Percentiles rank a stretch among this genome's conserved stretches.
Conservation (phyloP, 2,888 invertebrate species). For the Cheilosia scutellata region DNA sequence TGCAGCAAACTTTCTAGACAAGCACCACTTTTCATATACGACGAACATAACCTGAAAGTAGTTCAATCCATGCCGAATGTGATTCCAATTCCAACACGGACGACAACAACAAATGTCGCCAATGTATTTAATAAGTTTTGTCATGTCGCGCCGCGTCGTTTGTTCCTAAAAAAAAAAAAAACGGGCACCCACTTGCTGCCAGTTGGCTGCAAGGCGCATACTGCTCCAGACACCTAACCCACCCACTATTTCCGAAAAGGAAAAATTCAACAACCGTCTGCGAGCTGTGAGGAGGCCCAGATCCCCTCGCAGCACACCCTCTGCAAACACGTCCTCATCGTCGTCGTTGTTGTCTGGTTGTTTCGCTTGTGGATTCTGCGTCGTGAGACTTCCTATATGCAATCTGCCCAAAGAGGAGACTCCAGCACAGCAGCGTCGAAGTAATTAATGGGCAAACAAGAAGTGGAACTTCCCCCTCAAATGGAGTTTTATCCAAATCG, state of each 20-base stretch:
- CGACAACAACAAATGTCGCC: constrained; percentile 53
- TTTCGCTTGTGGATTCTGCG: constrained; percentile 68
- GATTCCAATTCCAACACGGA: constrained; percentile 18
- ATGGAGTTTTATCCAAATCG: constrained; percentile 60
- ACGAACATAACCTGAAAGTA: constrained; percentile 9
- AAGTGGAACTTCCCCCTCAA: constrained; percentile 69
- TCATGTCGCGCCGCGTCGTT: constrained; percentile 68
- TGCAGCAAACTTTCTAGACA: constrained; percentile 72
- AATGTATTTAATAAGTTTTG: constrained; percentile 72
- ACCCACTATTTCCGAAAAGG: constrained; percentile 53
- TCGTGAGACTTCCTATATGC: constrained; percentile 37
- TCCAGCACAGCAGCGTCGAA: constrained; percentile 22
- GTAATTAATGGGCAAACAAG: constrained; percentile 68
- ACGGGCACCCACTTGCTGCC: constrained; percentile 73
- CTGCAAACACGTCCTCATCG: constrained; percentile 26
- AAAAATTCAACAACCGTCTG: constrained; percentile 38
- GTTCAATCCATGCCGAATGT: constrained; percentile 10
- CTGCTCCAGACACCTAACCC: constrained; percentile 63
- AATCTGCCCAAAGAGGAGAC: constrained; percentile 43
- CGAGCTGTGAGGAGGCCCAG: neutral
- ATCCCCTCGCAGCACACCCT: constrained; percentile 50
- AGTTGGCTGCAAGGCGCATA: constrained; percentile 68
- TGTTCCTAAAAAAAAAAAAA: constrained; percentile 33
- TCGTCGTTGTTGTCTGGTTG: constrained; percentile 48
- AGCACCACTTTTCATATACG: constrained; percentile 37